Conservation (phyloP, 2,888 invertebrate species). For the Nemurella pictetii region DNA sequence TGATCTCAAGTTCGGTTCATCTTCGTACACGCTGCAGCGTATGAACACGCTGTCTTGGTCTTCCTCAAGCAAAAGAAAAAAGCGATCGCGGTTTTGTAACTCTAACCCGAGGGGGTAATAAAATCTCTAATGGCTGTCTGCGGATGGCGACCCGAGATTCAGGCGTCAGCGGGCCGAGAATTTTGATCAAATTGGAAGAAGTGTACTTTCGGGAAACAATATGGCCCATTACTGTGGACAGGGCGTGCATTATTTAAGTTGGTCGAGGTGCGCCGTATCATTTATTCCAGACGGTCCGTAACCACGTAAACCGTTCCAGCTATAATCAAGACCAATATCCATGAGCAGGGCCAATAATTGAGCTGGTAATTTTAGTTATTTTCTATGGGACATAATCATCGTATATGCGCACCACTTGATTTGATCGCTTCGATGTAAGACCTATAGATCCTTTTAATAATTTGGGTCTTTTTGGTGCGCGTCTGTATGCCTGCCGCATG, state of each 20-base stretch:
- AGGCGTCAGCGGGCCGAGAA: not conserved
- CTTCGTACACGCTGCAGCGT: no score
- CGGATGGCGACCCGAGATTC: not conserved
- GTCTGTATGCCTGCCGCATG: not conserved
- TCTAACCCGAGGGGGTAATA: slow-evolving; percentile 7
- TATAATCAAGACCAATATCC: slow-evolving; percentile 15
- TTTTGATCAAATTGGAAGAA: not conserved
- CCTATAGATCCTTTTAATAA: not conserved
- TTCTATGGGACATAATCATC: slow-evolving; percentile 21
- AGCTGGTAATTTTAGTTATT: slow-evolving; percentile 27
- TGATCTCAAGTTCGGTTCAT: not conserved
- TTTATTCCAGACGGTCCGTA: not conserved
- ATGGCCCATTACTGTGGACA: not conserved
- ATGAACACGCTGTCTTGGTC: not conserved
- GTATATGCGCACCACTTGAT: not conserved
- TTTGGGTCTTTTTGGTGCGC: not conserved
- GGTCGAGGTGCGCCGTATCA: not conserved
- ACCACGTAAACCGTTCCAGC: not conserved
- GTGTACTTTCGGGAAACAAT: not conserved
- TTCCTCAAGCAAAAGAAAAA: no score
- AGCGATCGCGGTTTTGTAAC: not conserved
- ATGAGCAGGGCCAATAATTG: slow-evolving; percentile 1
- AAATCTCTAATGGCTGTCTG: not conserved
- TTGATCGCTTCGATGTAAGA: not conserved
- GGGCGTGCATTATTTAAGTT: not conserved